A percentile compares a stretch with the other conserved stretches of the same genome.
phyloP scores from a whole-genome alignment of 2,888 invertebrate genomes.

The Ametastegia equiseti region DNA sequence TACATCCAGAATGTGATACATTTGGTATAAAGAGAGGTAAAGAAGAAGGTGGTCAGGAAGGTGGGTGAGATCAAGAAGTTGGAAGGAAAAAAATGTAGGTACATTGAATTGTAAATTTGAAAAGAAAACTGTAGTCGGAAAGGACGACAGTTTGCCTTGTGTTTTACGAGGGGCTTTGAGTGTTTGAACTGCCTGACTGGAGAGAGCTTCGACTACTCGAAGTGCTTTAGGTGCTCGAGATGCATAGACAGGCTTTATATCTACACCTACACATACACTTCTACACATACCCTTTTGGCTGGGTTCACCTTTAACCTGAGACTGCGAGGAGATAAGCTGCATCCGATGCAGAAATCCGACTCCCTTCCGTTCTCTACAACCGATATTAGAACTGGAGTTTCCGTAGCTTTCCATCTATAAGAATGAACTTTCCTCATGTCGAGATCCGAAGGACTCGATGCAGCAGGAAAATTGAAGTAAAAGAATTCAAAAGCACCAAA shows the following conservation, averaged over 20 bases:
- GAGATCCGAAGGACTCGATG: neutral
- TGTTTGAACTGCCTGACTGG: constrained; percentile 26
- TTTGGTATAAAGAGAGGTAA: neutral
- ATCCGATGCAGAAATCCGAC: neutral
- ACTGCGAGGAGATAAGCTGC: neutral
- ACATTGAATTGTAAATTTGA: constrained; percentile 35
- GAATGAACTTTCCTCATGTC: too few relatives aligned
- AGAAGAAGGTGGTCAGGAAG: neutral
- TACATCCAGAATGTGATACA: neutral
- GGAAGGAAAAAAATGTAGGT: neutral
- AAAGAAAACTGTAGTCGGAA: neutral
- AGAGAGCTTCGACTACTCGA: constrained; percentile 16
- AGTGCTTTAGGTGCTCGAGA: constrained; percentile 4
- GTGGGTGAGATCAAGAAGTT: neutral
- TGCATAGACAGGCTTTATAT: neutral
- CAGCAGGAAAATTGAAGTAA: too few relatives aligned
- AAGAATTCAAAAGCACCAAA: too few relatives aligned
- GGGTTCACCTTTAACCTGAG: neutral
- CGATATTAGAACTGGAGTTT: neutral
- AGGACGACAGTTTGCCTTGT: constrained; percentile 29
- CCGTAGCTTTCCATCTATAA: neutral
- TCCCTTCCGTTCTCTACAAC: neutral
- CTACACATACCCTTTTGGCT: neutral
- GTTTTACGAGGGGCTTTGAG: constrained; percentile 38
- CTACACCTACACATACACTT: neutral